Evolutionary conservation across 1,140 invertebrate species (phyloP).

Genomic region (Aleiodes sp.): DNA sequence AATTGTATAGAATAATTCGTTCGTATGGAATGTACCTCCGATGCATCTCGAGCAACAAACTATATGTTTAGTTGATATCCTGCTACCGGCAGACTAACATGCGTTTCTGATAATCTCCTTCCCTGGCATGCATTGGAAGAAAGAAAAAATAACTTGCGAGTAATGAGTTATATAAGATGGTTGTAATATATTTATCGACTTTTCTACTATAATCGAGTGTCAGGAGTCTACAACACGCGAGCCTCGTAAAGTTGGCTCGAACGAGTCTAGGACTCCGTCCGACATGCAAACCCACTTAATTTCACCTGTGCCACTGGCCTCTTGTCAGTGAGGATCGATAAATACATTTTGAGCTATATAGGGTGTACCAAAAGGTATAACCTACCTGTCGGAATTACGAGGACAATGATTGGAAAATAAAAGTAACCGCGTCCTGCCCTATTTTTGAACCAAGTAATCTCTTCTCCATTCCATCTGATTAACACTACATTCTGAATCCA

Average conservation of each 20-base stretch:
- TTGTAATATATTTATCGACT: constrained; percentile 33
- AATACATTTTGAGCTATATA: not conserved
- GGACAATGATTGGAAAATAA: too few species aligned
- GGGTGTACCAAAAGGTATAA: not conserved
- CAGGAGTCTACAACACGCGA: constrained; percentile 41
- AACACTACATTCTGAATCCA: too few species aligned
- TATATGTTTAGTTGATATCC: too few species aligned
- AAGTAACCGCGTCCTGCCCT: too few species aligned
- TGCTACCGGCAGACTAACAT: too few species aligned
- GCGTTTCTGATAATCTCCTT: not conserved
- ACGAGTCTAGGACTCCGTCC: constrained; percentile 2
- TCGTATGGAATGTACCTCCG: too few species aligned
- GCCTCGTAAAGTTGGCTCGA: not conserved
- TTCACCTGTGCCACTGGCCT: constrained; percentile 34
- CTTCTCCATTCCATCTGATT: too few species aligned
- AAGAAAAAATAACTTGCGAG: not conserved
- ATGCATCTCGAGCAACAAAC: too few species aligned
- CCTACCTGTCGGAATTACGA: too few species aligned
- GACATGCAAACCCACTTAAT: constrained; percentile 45
- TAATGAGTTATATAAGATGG: constrained; percentile 1
- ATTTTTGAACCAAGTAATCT: too few species aligned
- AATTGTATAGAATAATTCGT: too few species aligned
- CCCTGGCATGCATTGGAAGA: not conserved
- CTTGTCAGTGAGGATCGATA: constrained; percentile 8
- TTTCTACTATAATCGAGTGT: constrained; percentile 37